Evolutionary conservation across 2,113 vertebrate species (phyloP), one percentile per base, ranked within the genome.

Genomic region (Peromyscus polionotus): DNA sequence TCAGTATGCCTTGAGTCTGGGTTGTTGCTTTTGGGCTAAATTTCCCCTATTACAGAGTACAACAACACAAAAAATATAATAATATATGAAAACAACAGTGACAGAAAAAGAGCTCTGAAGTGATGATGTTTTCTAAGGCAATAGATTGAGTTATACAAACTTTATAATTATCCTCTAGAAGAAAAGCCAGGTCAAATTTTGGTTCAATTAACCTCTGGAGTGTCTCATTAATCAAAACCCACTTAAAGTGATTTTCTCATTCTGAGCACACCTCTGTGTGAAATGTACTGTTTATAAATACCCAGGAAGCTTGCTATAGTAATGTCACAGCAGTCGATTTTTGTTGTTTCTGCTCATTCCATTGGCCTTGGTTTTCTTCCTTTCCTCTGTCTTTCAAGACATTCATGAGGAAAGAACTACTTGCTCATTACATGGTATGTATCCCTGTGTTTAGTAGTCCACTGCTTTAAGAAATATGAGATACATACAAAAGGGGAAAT

Each of bases 141-240:
- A 28, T 92, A 88, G 39, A 95, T 59, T 95, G 88, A 96, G 79
- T 77, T 94, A 92, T 73, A 95, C 9, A 89, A 94, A 95, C 88
- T 95, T 95, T 91, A 94, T 94, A 94, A 98, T 95, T 92, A 95
- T 45, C 26, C 84, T 93, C 94, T 95, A 95, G 79, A 92, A 94
- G 89, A 95, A 96, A 97, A 88, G 39, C 20, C 61, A 81, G 87
- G 90, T 96, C 76, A 95, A 93, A 95, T 95, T 95, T 97, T 90
- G 89, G 17, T 90, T 93, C 93, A 96, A 67, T 97, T 97, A 96
- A 96, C 90, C 84, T 98, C 85, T 86, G 51, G 92, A 96, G 70
- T 45, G 0, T 95, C 61, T 95, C 90, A 94, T 97, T 95, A 96
- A 95, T 97, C 95, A 97, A 93, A 98, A 90, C 8, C 80, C 75